phyloP scores from a whole-genome alignment of 1,140 invertebrate species.

The Zaprionus taronus region DNA sequence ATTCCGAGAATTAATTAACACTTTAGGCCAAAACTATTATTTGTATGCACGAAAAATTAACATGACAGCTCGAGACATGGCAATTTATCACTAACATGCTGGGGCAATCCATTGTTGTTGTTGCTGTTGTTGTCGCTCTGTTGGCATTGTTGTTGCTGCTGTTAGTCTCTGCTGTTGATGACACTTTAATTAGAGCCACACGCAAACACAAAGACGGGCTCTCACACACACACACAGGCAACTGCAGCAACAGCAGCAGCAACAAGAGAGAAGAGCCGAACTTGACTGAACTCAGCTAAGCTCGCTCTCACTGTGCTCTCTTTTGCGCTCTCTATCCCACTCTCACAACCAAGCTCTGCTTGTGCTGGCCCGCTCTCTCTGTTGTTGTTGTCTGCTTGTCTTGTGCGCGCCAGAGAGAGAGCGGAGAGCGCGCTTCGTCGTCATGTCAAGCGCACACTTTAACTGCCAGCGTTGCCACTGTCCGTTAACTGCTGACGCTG shows the following conservation, averaged over 20 bases:
- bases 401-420: not conserved
- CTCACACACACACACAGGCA: slow-evolving; percentile 17
- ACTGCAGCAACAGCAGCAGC: slow-evolving; percentile 15
- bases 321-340: not conserved
- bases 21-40: slow-evolving; percentile 78
- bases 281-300: slow-evolving; percentile 13
- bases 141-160: slow-evolving; percentile 24
- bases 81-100: slow-evolving; percentile 80
- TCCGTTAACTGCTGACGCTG: slow-evolving; percentile 23
- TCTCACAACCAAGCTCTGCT: not conserved
- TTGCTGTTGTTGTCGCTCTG: slow-evolving; percentile 13
- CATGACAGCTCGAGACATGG: slow-evolving; percentile 80
- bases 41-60: slow-evolving; percentile 79
- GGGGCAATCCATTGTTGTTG: slow-evolving; percentile 49
- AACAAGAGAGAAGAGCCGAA: not conserved
- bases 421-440: slow-evolving; percentile 13
- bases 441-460: slow-evolving; percentile 75
- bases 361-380: not conserved
- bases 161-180: slow-evolving; percentile 69
- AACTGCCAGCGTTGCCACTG: slow-evolving; percentile 59
- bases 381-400: too few species aligned
- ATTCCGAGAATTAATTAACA: slow-evolving; percentile 81
- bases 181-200: slow-evolving; percentile 83
- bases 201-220: slow-evolving; percentile 69
- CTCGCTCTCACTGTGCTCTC: not conserved